Base-by-base conservation (phyloP, 2,888 invertebrate genomes). In the Choristoneura rosaceana region DNA sequence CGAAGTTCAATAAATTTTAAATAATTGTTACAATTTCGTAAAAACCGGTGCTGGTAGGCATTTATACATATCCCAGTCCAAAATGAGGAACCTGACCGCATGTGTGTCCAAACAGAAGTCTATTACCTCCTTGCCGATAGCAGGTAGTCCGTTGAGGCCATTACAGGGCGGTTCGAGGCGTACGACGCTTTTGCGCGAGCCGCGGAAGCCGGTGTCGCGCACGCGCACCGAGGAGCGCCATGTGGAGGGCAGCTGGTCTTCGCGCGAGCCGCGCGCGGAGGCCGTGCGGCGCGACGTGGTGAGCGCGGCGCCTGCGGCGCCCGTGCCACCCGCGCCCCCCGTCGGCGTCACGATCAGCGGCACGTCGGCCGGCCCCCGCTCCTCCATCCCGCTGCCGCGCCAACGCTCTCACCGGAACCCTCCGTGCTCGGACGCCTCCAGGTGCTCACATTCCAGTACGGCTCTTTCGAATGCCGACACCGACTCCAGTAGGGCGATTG, bases 161-260 rank as follows among this genome's bases (percentile, higher is more conserved):
- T 96, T 96, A 91, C 95, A 95, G 77, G 95, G 95, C 55, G 95
- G 95, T 91, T 96, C 96, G 79, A 96, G 94, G 83, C 95, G 95
- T 78, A 96, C 95, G 80, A 95, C 91, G 86, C 95, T 95, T 86
- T 95, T 95, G 83, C 95, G 92, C 79, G 95, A 95, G 84, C 95
- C 95, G 78, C 95, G 95, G 87, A 94, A 95, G 77, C 95, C 95
- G 76, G 95, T 95, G 82, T 95, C 95, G 85, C 94, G 95, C 77
- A 96, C 95, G 77, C 95, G 93, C 79, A 96, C 95, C 78, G 95
- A 95, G 79, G 95, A 95, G 93, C 95, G 96, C 91, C 95, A 95
- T 67, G 95, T 90, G 80, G 95, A 91, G 74, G 87, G 91, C 78
- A 83, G 89, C 74, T 83, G 86, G 70, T 93, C 93, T 74, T 92